phyloP scores from a whole-genome alignment of 2,888 invertebrate species.

The Oscheius sp. region DNA sequence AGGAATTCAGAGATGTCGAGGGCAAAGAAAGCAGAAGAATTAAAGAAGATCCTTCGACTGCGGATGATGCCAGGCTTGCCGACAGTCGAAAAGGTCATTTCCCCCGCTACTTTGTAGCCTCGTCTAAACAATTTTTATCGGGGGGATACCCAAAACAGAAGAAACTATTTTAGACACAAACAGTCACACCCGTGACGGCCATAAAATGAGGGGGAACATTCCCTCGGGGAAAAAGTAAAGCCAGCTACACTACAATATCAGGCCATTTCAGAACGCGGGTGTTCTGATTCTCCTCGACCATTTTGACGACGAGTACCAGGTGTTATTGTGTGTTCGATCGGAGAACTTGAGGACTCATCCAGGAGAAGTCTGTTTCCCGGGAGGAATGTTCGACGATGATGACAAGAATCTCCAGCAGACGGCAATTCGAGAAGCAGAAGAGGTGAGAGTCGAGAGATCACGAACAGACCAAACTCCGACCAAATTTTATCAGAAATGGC shows the following conservation, averaged over 20 bases:
- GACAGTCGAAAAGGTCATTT: slow-evolving; percentile 12
- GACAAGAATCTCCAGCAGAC: slow-evolving; percentile 44
- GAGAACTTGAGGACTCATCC: slow-evolving; percentile 48
- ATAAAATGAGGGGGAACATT: too few species aligned
- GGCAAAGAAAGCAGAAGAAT: slow-evolving; percentile 1
- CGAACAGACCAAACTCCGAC: too few species aligned
- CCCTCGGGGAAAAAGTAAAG: too few species aligned
- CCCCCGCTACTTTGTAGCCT: neutral
- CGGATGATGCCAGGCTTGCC: slow-evolving; percentile 6
- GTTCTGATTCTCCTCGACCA: slow-evolving; percentile 48
- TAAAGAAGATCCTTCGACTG: neutral
- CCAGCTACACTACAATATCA: too few species aligned
- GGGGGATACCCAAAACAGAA: slow-evolving; percentile 15
- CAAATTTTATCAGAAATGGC: slow-evolving; percentile 15
- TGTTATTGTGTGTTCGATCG: slow-evolving; percentile 50
- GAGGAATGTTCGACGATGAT: slow-evolving; percentile 55
- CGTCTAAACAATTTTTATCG: neutral
- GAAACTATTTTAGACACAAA: neutral
- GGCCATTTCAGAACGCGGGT: slow-evolving; percentile 49
- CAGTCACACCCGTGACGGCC: neutral
- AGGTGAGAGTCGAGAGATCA: slow-evolving; percentile 37
- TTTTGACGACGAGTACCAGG: slow-evolving; percentile 39
- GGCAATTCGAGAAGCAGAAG: slow-evolving; percentile 56
- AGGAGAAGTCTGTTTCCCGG: slow-evolving; percentile 57
- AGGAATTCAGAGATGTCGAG: slow-evolving; percentile 3